A percentile compares a stretch with the other conserved stretches of the same genome.
Evolutionary conservation across 1,140 invertebrate genomes (phyloP).

Genomic region (Achroia grisella): DNA sequence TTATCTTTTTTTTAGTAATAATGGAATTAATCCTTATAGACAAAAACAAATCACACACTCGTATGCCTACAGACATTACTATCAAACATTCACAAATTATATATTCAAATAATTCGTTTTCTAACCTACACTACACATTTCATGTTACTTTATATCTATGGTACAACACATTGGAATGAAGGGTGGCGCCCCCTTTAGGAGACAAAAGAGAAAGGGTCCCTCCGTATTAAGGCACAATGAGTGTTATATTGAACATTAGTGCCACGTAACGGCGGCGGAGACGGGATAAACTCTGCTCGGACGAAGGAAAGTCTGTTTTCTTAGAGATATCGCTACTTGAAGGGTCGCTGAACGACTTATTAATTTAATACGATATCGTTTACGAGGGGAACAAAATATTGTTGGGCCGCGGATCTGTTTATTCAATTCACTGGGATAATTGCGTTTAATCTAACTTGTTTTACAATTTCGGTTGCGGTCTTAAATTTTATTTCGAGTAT

Average conservation of each 20-base stretch:
- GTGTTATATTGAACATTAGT: conserved; percentile 31
- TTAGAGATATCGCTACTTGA: conserved; percentile 16
- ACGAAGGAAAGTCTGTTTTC: conserved; percentile 17
- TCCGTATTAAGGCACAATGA: conserved; percentile 18
- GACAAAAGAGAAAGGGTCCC: conserved; percentile 7
- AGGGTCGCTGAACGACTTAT: conserved; percentile 24
- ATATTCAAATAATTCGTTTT: too few species aligned
- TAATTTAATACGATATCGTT: conserved; percentile 24
- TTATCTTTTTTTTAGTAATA: too few species aligned
- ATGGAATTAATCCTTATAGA: too few species aligned
- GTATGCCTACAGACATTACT: too few species aligned
- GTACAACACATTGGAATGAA: too few species aligned
- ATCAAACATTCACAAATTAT: too few species aligned
- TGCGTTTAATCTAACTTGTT: conserved; percentile 20
- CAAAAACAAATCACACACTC: too few species aligned
- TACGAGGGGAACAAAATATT: conserved; percentile 13
- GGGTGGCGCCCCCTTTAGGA: background rate
- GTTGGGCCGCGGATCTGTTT: conserved; percentile 8
- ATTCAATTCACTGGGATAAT: conserved; percentile 22
- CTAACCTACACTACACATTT: too few species aligned
- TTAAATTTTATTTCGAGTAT: background rate
- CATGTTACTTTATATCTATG: too few species aligned
- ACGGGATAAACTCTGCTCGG: background rate
- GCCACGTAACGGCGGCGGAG: conserved; percentile 6
- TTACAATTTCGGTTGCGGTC: conserved; percentile 7